Conservation (phyloP, 2,797 vertebrate species). For the Hippopotamyrus pictus region DNA sequence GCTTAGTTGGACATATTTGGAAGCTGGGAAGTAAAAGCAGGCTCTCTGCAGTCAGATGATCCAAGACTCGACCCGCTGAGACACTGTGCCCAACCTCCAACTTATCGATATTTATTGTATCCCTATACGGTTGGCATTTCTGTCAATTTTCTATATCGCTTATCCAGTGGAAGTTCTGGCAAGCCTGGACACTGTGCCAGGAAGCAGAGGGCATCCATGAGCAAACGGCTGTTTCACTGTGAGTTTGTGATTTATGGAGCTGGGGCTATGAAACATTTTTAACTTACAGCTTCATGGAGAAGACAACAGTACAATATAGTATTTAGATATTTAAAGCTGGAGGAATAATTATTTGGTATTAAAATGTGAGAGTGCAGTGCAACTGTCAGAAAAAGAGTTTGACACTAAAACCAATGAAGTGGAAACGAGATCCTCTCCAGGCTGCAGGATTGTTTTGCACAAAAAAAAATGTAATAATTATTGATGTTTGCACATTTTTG, state of each 20-base stretch:
- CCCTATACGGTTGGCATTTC: not conserved
- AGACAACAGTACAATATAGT: not conserved
- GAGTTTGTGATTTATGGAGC: not conserved
- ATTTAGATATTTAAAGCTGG: not conserved
- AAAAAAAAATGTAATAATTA: not conserved
- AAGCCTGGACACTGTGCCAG: not conserved
- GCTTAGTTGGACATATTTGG: not conserved
- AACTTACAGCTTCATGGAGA: not conserved
- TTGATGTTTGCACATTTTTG: not conserved
- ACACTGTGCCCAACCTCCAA: not conserved
- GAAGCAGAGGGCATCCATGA: not conserved
- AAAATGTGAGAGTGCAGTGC: not conserved
- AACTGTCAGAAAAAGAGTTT: not conserved
- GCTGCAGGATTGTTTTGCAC: not conserved
- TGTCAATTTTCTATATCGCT: not conserved
- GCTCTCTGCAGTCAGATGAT: not conserved
- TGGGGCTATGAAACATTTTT: not conserved
- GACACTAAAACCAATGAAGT: not conserved
- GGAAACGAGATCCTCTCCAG: not conserved
- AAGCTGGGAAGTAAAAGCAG: not conserved
- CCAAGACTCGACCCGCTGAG: not conserved
- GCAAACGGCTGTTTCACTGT: not conserved
- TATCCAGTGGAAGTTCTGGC: not conserved
- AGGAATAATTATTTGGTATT: not conserved
- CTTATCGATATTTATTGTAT: not conserved